Evolutionary conservation across 2,888 invertebrate species (phyloP), one percentile per base, ranked within the genome.

Genomic region (Elmis aenea): DNA sequence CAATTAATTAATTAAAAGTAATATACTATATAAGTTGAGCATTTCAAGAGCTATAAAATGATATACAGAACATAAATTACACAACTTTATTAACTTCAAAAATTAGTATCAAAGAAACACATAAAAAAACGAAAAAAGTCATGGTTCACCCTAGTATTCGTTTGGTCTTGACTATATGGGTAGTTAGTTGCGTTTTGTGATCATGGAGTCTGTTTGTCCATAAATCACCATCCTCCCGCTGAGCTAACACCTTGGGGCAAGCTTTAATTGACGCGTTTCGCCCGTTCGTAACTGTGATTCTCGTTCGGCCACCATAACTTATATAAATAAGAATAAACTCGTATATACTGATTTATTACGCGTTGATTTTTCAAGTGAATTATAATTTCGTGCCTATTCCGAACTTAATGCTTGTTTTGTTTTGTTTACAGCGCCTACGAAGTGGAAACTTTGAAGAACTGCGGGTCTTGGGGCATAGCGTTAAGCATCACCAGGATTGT

Each of bases 381-480:
- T 10, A 4, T 16, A 14, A 9, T 27, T 31, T 13, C 21, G 2
- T 26, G n/a, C 3, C 4, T 16, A 13, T 27, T 13, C n/a, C n/a
- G n/a, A n/a, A n/a, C n/a, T n/a, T n/a, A n/a, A n/a, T n/a, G n/a
- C 9, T 29, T 22, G 3, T 32, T 24, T 8, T 13, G 13, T 27
- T 11, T 18, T 26, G 23, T 23, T 48, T 48, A 22, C 29, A 88
- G 89, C 55, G 89, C 89, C 0, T 85, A 86, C 62, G 83, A 88
- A 59, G 82, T 90, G 27, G 88, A 87, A 67, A 78, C 74, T 59
- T 72, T 86, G 54, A 90, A 89, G 70, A 88, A 88, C 2, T 89
- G 88, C 69, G 88, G 88, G 1, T 86, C 86, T 10, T 89, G 88
- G 88, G 89, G 87, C 15, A 87, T 89, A 51, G 88, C 88, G 1